Percentiles rank a stretch among this genome's conserved stretches.
phyloP scores from a whole-genome alignment of 2,113 vertebrate genomes.

The Lipophrys pholis region DNA sequence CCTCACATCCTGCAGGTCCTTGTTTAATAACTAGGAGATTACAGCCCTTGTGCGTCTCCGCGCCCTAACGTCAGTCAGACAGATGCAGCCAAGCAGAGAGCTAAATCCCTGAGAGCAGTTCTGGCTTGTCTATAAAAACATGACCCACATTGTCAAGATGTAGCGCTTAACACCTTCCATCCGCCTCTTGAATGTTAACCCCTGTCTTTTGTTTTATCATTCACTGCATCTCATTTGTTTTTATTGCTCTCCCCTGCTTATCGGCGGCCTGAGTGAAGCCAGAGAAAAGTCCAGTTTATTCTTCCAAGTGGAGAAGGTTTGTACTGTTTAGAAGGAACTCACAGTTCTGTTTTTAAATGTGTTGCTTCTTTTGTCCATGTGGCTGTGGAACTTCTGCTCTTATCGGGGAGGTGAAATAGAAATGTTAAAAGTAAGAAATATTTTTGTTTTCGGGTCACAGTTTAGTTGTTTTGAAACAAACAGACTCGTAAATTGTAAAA shows the following conservation, averaged over 20 bases:
- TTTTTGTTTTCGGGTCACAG: too few relatives aligned
- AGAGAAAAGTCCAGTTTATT: constrained; percentile 14
- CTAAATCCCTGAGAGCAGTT: constrained; percentile 36
- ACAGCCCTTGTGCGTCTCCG: constrained; percentile 44
- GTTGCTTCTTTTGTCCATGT: not conserved
- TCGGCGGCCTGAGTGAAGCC: constrained; percentile 23
- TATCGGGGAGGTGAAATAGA: too few relatives aligned
- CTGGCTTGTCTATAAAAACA: constrained; percentile 36
- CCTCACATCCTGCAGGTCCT: constrained; percentile 60
- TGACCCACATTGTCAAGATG: constrained; percentile 50
- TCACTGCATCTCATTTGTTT: constrained; percentile 13
- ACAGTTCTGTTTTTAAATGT: not conserved
- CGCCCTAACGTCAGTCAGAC: constrained; percentile 63
- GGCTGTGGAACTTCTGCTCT: too few relatives aligned
- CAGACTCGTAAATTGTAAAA: too few relatives aligned
- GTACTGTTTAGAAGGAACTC: constrained; percentile 8
- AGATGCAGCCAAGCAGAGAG: constrained; percentile 32
- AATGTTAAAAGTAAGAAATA: too few relatives aligned
- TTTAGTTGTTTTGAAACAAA: too few relatives aligned
- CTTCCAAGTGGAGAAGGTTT: constrained; percentile 4
- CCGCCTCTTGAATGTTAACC: constrained; percentile 8
- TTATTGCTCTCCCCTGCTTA: constrained; percentile 20
- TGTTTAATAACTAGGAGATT: constrained; percentile 62
- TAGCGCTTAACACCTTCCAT: constrained; percentile 42
- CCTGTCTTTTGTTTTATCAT: constrained; percentile 28